Base-by-base conservation (phyloP, 2,113 vertebrate species). In the Toxotes jaculatrix region DNA sequence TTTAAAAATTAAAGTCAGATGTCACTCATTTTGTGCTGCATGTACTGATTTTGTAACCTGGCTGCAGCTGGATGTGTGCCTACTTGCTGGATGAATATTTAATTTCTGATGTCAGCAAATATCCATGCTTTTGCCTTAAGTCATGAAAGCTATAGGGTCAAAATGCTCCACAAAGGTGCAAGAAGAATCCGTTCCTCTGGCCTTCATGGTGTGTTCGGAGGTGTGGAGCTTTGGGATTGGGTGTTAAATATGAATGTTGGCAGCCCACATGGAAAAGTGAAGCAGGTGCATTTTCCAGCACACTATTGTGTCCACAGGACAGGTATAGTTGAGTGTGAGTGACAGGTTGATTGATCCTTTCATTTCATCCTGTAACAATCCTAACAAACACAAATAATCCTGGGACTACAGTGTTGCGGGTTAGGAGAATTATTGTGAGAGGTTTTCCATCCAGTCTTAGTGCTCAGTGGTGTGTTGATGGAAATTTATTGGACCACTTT, bases 161-260 rank as follows among this genome's bases (percentile, higher is more conserved):
- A 53, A 7, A 53, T n/a, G 21, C 7, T 14, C 21, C 8, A n/a
- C 5, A 53, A 43, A 53, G 19, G 6, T 49, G 47, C 5, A 53
- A 55, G 9, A 66, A 9, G 23, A 47, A 13, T 14, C 17, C 4
- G 13, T 12, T 40, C 11, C 43, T 75, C 11, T 77, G 83, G 79
- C 76, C 83, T 92, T 77, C 69, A 62, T n/a, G 27, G 43, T 7
- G 1, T 42, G 36, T 36, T 53, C n/a, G 0, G 69, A 72, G 73
- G 77, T 56, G 79, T 77, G 71, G 13, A 61, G 80, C 78, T 49
- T 16, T 7, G 34, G 34, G 74, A 87, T 92, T 90, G 91, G 88
- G 45, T 72, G 84, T 1, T 74, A 59, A 63, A 53, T 61, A 36
- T 80, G 78, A 68, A 68, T 69, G 89, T 83, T 81, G 76, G 47